Percentiles rank a stretch among this genome's conserved stretches.
phyloP scores from a whole-genome alignment of 2,888 invertebrate genomes.

The Dicycla oo region DNA sequence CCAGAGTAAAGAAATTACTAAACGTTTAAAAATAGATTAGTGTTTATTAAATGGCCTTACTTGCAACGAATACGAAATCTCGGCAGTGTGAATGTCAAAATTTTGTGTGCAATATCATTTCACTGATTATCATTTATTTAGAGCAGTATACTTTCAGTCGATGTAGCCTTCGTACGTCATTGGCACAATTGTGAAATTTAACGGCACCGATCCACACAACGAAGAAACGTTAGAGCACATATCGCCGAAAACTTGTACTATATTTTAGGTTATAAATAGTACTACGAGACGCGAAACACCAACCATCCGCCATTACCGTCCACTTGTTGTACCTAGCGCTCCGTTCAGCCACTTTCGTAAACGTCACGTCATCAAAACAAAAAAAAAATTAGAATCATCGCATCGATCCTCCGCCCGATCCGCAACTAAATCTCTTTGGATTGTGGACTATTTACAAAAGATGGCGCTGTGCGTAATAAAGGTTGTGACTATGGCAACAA shows the following conservation, averaged over 20 bases:
- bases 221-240: conserved; percentile 89
- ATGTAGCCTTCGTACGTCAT: conserved; percentile 87
- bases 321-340: conserved; percentile 85
- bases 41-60: conserved; percentile 91
- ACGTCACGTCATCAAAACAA: conserved; percentile 88
- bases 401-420: conserved; percentile 64
- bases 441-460: conserved; percentile 66
- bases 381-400: conserved; percentile 74
- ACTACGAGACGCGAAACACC: conserved; percentile 90
- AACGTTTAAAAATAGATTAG: conserved; percentile 91
- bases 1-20: conserved; percentile 90
- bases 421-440: conserved; percentile 43
- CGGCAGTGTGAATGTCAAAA: conserved; percentile 90
- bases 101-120: conserved; percentile 90
- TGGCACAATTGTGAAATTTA: conserved; percentile 87
- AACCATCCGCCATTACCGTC: conserved; percentile 90
- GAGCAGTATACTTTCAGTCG: conserved; percentile 85
- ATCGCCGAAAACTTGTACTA: conserved; percentile 91
- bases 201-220: conserved; percentile 89
- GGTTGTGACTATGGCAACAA: conserved; percentile 7
- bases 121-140: conserved; percentile 88
- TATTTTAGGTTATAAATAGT: conserved; percentile 91
- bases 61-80: conserved; percentile 90
- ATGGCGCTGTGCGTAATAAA: conserved; percentile 72
- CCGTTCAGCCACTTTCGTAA: conserved; percentile 80